These are phyloP conservation scores for Anoplophora glabripennis DNA, from an alignment of 1,140 invertebrate species.

Conservation along the genomic window DNA sequence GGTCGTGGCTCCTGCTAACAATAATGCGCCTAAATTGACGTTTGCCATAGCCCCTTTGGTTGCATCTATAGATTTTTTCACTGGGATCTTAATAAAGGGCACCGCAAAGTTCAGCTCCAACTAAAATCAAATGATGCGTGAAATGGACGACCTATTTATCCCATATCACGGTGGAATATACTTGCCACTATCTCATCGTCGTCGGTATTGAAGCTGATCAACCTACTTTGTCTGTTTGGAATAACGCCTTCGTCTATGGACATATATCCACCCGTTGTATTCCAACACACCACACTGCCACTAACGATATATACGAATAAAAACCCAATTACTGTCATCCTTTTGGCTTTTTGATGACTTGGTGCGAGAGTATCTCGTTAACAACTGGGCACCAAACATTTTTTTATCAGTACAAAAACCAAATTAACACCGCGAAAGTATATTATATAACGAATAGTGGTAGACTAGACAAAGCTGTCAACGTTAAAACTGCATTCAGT, in stretches of 20 bases:
- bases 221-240: slow-evolving; percentile 24
- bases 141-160: not conserved
- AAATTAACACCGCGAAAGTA: no score
- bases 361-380: no score
- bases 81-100: slow-evolving; percentile 45
- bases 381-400: not conserved
- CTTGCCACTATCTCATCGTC: slow-evolving; percentile 37
- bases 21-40: slow-evolving; percentile 40
- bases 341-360: no score
- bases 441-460: no score
- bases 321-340: no score
- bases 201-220: slow-evolving; percentile 38
- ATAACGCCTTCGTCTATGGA: slow-evolving; percentile 17
- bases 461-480: no score
- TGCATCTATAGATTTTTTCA: slow-evolving; percentile 38
- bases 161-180: not conserved
- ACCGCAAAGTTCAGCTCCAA: slow-evolving; percentile 44
- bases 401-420: not conserved
- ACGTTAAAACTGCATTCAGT: no score
- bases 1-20: slow-evolving; percentile 37
- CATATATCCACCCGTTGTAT: slow-evolving; percentile 18
- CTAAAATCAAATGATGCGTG: slow-evolving; percentile 30
- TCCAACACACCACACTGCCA: slow-evolving; percentile 4
- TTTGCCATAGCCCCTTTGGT: slow-evolving; percentile 38
- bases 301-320: no score